Conservation (phyloP, 1,140 invertebrate species). For the Oryzaephilus surinamensis region DNA sequence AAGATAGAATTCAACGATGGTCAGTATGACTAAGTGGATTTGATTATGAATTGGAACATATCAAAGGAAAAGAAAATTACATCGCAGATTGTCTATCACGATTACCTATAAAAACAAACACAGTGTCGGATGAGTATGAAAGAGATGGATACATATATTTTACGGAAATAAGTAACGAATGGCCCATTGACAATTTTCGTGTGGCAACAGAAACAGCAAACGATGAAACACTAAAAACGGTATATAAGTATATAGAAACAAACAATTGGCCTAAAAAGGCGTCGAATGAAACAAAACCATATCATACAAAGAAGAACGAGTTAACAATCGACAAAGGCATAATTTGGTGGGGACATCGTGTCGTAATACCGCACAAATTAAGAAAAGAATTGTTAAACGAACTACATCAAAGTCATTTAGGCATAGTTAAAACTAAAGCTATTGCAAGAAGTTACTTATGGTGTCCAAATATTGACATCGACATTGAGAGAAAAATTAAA, state of each 20-base stretch:
- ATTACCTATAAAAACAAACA: neutral
- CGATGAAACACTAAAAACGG: neutral
- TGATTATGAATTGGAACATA: conserved; percentile 17
- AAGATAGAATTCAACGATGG: conserved; percentile 20
- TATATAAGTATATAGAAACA: neutral
- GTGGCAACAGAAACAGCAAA: neutral
- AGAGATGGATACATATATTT: too few species aligned
- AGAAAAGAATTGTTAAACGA: conserved; percentile 23
- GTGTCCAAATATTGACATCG: conserved; percentile 35
- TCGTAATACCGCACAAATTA: conserved; percentile 26
- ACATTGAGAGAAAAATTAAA: conserved; percentile 29
- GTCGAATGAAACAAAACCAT: conserved; percentile 2
- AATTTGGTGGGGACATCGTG: conserved; percentile 4
- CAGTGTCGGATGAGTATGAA: neutral
- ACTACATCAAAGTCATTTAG: conserved; percentile 37
- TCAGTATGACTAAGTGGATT: conserved; percentile 17
- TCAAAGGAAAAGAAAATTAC: conserved; percentile 9
- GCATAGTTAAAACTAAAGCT: conserved; percentile 40
- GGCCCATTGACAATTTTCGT: too few species aligned
- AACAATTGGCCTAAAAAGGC: neutral
- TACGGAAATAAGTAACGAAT: too few species aligned
- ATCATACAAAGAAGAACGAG: conserved; percentile 1
- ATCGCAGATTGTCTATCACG: conserved; percentile 11
- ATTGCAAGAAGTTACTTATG: conserved; percentile 29
- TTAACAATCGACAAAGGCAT: neutral